Conservation (phyloP, 1,140 invertebrate species). For the Saccostrea cuccullata region DNA sequence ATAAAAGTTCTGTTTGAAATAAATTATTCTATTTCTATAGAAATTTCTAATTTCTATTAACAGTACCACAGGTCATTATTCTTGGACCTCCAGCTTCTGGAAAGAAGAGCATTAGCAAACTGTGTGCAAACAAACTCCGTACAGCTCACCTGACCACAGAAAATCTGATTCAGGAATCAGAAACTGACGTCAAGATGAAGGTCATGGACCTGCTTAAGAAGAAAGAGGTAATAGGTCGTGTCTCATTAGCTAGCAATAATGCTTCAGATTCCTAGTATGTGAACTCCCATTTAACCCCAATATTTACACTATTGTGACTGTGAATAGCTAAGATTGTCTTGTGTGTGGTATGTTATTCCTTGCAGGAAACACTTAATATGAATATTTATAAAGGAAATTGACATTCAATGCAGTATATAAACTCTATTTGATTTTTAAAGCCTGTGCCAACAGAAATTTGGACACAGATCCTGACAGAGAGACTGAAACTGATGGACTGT, state of each 20-base stretch:
- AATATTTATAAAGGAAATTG: too few relatives aligned
- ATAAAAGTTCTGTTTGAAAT: too few relatives aligned
- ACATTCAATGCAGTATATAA: neutral
- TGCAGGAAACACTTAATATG: too few relatives aligned
- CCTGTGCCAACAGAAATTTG: constrained; percentile 74
- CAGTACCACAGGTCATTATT: constrained; percentile 76
- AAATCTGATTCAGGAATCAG: constrained; percentile 73
- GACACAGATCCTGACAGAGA: constrained; percentile 71
- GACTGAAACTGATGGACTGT: constrained; percentile 75
- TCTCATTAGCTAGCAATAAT: too few relatives aligned
- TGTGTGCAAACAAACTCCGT: constrained; percentile 73
- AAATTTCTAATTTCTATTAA: constrained; percentile 24
- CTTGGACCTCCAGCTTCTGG: constrained; percentile 78
- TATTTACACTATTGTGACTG: too few relatives aligned
- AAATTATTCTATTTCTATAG: too few relatives aligned
- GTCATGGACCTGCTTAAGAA: constrained; percentile 65
- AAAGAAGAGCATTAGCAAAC: constrained; percentile 76
- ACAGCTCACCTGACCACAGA: constrained; percentile 73
- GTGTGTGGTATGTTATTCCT: too few relatives aligned
- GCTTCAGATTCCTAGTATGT: too few relatives aligned
- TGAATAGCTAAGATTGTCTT: too few relatives aligned
- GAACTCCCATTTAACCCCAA: neutral
- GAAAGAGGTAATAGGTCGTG: constrained; percentile 57
- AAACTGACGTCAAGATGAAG: constrained; percentile 66
- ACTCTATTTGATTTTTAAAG: constrained; percentile 55